Conservation (phyloP, 2,113 vertebrate species). For the Microcebus jonahi region DNA sequence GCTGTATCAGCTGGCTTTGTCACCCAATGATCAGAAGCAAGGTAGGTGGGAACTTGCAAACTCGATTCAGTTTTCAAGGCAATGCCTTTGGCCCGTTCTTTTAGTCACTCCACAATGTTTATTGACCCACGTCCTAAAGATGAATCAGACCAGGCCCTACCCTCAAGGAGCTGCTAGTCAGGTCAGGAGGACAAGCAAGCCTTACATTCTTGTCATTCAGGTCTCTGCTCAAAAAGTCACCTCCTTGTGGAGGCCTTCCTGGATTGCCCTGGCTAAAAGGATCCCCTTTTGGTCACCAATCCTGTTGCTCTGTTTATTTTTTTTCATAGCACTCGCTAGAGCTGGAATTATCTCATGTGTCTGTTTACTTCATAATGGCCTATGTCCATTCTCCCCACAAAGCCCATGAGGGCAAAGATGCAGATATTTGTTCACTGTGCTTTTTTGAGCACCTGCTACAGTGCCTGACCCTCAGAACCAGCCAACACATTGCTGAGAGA, state of each 20-base stretch:
- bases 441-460: background rate
- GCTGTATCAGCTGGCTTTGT: background rate
- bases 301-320: background rate
- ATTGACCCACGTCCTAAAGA: background rate
- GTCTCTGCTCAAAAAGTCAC: background rate
- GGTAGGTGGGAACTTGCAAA: background rate
- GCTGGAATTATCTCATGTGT: background rate
- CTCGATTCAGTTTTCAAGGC: background rate
- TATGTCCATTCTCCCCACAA: background rate
- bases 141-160: conserved; percentile 23
- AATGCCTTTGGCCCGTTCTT: background rate
- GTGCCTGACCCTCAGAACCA: background rate
- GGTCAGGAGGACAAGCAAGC: background rate
- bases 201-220: conserved; percentile 55
- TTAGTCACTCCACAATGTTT: background rate
- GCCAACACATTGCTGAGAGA: background rate
- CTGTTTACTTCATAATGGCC: background rate
- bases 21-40: background rate
- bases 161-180: conserved; percentile 49
- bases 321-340: background rate
- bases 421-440: background rate
- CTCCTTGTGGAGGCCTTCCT: conserved; percentile 23
- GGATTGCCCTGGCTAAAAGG: background rate
- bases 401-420: background rate
- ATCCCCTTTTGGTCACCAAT: background rate